Evolutionary conservation across 2,113 vertebrate genomes (phyloP).

Genomic region (Actenoides lindsayi): DNA sequence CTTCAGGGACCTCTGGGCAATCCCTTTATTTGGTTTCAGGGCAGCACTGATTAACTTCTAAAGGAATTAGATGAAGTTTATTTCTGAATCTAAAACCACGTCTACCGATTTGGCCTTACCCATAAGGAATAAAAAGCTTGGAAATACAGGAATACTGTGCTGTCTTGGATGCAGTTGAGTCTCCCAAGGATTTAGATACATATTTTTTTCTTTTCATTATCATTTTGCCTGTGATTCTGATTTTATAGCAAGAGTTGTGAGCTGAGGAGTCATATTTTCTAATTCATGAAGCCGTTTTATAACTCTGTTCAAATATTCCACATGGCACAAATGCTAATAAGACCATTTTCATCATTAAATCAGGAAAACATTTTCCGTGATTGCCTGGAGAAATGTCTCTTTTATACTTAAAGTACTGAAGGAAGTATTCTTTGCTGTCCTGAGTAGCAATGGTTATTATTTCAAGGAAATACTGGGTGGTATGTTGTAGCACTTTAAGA

Average conservation of each 20-base stretch:
- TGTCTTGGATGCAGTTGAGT: not conserved
- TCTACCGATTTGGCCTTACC: not conserved
- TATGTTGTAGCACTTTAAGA: not conserved
- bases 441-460: not conserved
- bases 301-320: not conserved
- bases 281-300: not conserved
- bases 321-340: not conserved
- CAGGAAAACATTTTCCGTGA: not conserved
- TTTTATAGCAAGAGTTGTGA: not conserved
- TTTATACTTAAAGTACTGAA: not conserved
- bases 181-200: not conserved
- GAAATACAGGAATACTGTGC: not conserved
- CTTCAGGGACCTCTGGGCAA: not conserved
- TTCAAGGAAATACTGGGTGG: not conserved
- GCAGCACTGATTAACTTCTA: not conserved
- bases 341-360: not conserved
- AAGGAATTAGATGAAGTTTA: not conserved
- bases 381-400: not conserved
- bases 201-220: not conserved
- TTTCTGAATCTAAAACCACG: not conserved
- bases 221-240: not conserved
- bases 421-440: not conserved
- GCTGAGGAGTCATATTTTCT: not conserved
- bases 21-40: conserved; percentile 6
- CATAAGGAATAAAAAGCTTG: not conserved